Percentiles rank a stretch among this genome's conserved stretches.
Conservation (phyloP, 2,888 invertebrate species). For the Isotomurus palustris region DNA sequence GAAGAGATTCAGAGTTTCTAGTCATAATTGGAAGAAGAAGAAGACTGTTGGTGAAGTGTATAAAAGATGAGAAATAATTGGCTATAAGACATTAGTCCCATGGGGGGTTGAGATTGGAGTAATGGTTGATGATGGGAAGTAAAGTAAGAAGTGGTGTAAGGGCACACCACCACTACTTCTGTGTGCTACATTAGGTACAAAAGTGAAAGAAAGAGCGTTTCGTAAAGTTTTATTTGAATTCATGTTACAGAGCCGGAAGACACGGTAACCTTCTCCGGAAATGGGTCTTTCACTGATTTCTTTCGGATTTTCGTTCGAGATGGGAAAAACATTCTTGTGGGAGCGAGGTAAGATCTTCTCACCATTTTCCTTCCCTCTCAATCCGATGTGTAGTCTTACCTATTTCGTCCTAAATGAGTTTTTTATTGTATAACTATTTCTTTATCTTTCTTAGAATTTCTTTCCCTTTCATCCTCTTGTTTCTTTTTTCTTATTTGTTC, state of each 20-base stretch:
- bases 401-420: not conserved
- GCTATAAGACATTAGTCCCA: constrained; percentile 2
- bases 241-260: constrained; percentile 44
- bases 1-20: too few species aligned
- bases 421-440: not conserved
- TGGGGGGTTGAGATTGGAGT: not conserved
- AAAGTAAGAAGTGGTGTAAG: not conserved
- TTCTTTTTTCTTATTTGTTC: not conserved
- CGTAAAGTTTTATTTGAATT: constrained; percentile 2
- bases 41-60: too few species aligned
- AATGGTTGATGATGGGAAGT: not conserved
- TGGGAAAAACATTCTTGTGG: constrained; percentile 44
- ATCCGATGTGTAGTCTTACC: not conserved
- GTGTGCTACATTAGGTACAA: not conserved
- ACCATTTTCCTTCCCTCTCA: constrained; percentile 4
- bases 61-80: constrained; percentile 21
- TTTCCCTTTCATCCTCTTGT: not conserved
- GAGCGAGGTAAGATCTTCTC: constrained; percentile 33
- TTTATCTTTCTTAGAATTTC: not conserved
- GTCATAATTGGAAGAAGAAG: constrained; percentile 16
- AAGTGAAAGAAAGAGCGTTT: not conserved
- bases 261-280: constrained; percentile 44
- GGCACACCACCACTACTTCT: not conserved
- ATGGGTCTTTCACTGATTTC: constrained; percentile 44
- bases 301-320: constrained; percentile 45